A percentile compares a stretch with the other conserved stretches of the same genome.
Conservation (phyloP, 1,140 invertebrate genomes). For the Neodiprion lecontei region DNA sequence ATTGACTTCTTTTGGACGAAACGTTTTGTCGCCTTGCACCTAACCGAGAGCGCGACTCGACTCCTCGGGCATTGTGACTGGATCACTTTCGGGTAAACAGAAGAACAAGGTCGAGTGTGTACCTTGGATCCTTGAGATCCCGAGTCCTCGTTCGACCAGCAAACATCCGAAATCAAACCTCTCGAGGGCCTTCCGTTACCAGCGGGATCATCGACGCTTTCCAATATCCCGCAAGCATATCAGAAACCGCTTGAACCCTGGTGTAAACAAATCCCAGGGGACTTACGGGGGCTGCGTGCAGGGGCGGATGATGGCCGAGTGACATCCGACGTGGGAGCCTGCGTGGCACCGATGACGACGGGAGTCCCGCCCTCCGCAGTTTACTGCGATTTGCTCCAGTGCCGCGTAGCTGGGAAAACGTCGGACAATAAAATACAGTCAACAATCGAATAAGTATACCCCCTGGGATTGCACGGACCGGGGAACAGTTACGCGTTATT, state of each 20-base stretch:
- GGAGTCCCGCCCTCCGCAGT: background rate
- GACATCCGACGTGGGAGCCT: constrained; percentile 20
- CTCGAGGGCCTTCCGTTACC: too few relatives aligned
- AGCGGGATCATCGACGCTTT: too few relatives aligned
- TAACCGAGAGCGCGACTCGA: too few relatives aligned
- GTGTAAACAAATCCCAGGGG: constrained; percentile 19
- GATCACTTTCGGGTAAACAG: too few relatives aligned
- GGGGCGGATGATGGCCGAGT: background rate
- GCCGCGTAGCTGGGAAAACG: constrained; percentile 8
- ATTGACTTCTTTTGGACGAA: too few relatives aligned
- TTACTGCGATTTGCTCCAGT: constrained; percentile 22
- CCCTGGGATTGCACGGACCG: constrained; percentile 20
- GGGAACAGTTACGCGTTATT: constrained; percentile 35
- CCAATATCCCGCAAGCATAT: background rate
- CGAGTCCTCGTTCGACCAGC: too few relatives aligned
- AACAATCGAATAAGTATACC: background rate
- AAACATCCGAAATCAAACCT: too few relatives aligned
- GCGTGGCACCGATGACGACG: constrained; percentile 4
- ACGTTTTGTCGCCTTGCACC: too few relatives aligned
- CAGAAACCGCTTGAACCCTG: background rate
- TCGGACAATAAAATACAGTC: background rate
- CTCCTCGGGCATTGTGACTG: too few relatives aligned
- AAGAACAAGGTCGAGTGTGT: too few relatives aligned
- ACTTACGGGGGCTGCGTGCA: constrained; percentile 7
- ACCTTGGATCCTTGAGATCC: too few relatives aligned